Conservation (phyloP, 2,888 invertebrate species). For the Miltochrista miniata region DNA sequence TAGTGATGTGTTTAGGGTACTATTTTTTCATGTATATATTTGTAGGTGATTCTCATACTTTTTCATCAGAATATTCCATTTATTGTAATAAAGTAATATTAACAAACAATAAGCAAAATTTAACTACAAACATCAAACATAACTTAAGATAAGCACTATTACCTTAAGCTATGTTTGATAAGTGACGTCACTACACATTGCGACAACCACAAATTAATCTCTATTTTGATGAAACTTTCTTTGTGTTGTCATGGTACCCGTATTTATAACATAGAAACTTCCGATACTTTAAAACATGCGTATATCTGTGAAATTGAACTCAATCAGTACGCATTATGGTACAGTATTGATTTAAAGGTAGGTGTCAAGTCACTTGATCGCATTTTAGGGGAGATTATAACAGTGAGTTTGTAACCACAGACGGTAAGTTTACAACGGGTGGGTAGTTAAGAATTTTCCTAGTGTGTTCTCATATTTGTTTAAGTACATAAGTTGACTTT, state of each 20-base stretch:
- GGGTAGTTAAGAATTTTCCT: slow-evolving; percentile 7
- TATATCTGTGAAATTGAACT: slow-evolving; percentile 4
- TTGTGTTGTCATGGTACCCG: slow-evolving; percentile 14
- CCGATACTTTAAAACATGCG: slow-evolving; percentile 7
- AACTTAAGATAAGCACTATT: too few relatives aligned
- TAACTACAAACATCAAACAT: too few relatives aligned
- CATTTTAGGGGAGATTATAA: slow-evolving; percentile 31
- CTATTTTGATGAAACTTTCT: slow-evolving; percentile 12
- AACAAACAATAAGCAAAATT: too few relatives aligned
- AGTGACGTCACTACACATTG: too few relatives aligned
- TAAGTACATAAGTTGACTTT: neutral
- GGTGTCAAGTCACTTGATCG: slow-evolving; percentile 16
- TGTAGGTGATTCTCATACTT: too few relatives aligned
- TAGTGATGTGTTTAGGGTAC: too few relatives aligned
- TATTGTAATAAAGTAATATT: too few relatives aligned
- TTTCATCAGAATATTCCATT: too few relatives aligned
- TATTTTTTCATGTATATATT: too few relatives aligned
- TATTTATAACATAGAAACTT: slow-evolving; percentile 26
- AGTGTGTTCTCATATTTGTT: neutral
- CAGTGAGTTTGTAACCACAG: slow-evolving; percentile 24
- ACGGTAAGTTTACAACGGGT: slow-evolving; percentile 19
- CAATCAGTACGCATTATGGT: rapidly evolving
- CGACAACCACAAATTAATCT: slow-evolving; percentile 8
- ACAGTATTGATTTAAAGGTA: neutral
- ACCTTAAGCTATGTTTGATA: too few relatives aligned